Evolutionary conservation across 2,797 vertebrate species (phyloP), one percentile per base, ranked within the genome.

Genomic region (Sylvia borin): DNA sequence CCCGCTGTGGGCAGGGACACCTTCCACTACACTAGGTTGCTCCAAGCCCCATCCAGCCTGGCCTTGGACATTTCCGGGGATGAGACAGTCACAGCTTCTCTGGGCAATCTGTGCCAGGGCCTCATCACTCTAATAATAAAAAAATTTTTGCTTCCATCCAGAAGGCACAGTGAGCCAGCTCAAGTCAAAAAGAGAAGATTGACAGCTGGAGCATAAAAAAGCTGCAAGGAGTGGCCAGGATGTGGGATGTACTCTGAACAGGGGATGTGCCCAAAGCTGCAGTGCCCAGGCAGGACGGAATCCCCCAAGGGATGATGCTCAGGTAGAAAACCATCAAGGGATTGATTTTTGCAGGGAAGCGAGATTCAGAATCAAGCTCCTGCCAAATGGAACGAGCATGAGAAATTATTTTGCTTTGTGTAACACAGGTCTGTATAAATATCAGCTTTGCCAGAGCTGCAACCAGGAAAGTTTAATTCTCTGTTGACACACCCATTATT

Each of bases 311-410:
- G 74, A 66, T 1, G 5, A 40, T 32, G 53, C 68, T 47, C 48
- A 19, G 48, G 64, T 3, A 62, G n/a, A 51, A 58, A 62, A 62
- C 5, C 47, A 55, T 2, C 3, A 4, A 31, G 34, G 43, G 45
- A 29, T 1, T 43, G 64, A 27, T 58, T 82, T 78, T 25, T 40
- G 58, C 53, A 62, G 72, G 60, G 54, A 85, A 75, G 77, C 0
- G 2, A 68, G 70, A 64, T 19, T 40, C 40, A 62, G 61, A 67
- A 42, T 17, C 31, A 34, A 77, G 22, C 26, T 70, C 29, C 57
- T 36, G 62, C 61, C 40, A 38, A 54, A 53, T 0, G 1, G 24
- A 83, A 53, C 0, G 0, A 55, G 29, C 47, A 34, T 8, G 12
- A 16, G 38, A 60, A 57, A 57, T 61, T 14, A 13, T 42, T 47